phyloP scores from a whole-genome alignment of 2,888 invertebrate genomes.

The Caprella mutica region DNA sequence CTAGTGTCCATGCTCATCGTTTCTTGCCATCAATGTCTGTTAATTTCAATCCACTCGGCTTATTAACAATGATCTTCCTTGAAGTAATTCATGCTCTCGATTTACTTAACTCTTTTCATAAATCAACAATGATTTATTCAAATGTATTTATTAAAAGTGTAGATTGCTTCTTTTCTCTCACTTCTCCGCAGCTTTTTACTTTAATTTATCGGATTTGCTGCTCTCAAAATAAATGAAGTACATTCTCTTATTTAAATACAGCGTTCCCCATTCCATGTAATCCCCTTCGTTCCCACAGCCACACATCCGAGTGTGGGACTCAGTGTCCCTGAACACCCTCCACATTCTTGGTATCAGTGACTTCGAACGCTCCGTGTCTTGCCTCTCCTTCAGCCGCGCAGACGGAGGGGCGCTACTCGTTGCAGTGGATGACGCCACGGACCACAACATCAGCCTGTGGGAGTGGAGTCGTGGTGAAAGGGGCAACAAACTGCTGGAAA shows the following conservation, averaged over 20 bases:
- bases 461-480: slow-evolving; percentile 68
- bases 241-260: neutral
- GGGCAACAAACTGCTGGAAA: slow-evolving; percentile 65
- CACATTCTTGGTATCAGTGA: slow-evolving; percentile 73
- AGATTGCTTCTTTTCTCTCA: neutral
- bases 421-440: slow-evolving; percentile 66
- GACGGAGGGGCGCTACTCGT: slow-evolving; percentile 72
- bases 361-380: slow-evolving; percentile 72
- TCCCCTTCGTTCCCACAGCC: slow-evolving; percentile 45
- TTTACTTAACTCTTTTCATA: neutral
- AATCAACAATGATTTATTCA: neutral
- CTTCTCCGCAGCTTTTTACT: slow-evolving; percentile 8
- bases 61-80: neutral
- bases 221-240: neutral
- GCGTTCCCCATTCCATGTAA: neutral
- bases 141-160: neutral
- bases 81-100: neutral
- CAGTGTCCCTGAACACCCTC: slow-evolving; percentile 74
- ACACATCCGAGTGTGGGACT: slow-evolving; percentile 88
- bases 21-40: neutral
- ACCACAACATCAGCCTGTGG: slow-evolving; percentile 84
- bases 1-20: neutral
- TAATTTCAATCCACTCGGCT: neutral
- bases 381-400: slow-evolving; percentile 63
- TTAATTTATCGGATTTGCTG: neutral